Conservation (phyloP, 2,888 invertebrate species). For the Leistus spinibarbis region DNA sequence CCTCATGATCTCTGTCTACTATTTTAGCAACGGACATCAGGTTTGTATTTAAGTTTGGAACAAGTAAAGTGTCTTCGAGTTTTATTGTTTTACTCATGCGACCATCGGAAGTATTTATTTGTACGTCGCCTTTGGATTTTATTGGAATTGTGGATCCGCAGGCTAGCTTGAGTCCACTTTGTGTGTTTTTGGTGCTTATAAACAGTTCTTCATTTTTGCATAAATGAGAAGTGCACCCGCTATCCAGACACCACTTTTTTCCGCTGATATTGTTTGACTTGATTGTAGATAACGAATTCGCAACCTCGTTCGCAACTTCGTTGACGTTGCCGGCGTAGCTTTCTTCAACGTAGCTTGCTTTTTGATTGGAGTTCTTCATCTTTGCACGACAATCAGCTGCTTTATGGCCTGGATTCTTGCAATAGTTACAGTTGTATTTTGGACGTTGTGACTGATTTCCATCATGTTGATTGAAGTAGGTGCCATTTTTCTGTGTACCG, state of each 20-base stretch:
- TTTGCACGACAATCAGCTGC: too few species aligned
- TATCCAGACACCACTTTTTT: neutral
- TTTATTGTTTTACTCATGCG: constrained; percentile 10
- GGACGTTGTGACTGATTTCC: too few species aligned
- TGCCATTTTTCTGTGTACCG: too few species aligned
- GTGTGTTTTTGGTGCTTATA: neutral
- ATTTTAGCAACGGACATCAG: constrained; percentile 10
- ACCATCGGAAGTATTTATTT: constrained; percentile 12
- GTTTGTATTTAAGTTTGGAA: constrained; percentile 12
- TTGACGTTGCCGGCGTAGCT: too few species aligned
- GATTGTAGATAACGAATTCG: neutral
- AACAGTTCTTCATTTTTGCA: constrained; percentile 11
- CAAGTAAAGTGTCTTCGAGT: neutral
- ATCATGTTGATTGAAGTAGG: too few species aligned
- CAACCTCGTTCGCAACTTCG: too few species aligned
- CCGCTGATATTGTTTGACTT: neutral
- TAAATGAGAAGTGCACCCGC: constrained; percentile 7
- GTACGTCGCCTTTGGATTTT: constrained; percentile 12
- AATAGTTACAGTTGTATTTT: too few species aligned
- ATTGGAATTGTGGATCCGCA: constrained; percentile 14
- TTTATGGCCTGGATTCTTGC: too few species aligned
- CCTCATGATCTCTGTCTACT: constrained; percentile 9
- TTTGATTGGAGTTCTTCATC: too few species aligned
- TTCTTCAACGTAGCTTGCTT: too few species aligned
- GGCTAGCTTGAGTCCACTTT: constrained; percentile 4